Conservation (phyloP, 2,113 vertebrate genomes). For the Probosciger aterrimus region DNA sequence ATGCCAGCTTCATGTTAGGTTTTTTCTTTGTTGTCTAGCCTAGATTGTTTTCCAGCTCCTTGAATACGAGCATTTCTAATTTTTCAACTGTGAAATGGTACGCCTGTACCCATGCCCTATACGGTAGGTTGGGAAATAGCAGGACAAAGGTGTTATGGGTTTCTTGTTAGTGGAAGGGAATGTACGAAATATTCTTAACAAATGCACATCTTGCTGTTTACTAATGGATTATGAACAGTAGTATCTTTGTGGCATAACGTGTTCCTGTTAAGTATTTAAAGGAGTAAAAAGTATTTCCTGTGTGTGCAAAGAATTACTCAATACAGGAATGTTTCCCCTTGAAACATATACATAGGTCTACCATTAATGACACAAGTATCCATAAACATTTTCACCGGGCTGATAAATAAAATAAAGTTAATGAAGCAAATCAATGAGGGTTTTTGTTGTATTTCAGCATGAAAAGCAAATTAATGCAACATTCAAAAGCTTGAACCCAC, state of each 20-base stretch:
- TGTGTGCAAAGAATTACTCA: neutral
- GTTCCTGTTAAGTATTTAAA: neutral
- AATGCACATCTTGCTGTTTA: neutral
- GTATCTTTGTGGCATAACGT: rapidly evolving
- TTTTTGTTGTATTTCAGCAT: neutral
- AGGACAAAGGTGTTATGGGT: neutral
- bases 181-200: neutral
- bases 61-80: neutral
- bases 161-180: neutral
- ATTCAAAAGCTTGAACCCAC: neutral
- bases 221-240: neutral
- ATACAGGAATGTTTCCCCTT: neutral
- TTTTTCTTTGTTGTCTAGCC: neutral
- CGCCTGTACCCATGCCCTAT: rapidly evolving
- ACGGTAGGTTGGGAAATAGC: neutral
- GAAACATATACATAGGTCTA: neutral
- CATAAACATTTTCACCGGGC: neutral
- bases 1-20: neutral
- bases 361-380: neutral
- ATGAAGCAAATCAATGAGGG: neutral
- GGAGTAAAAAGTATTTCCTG: neutral
- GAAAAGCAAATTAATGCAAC: neutral
- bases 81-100: neutral
- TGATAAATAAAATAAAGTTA: neutral
- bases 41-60: neutral